Conservation (phyloP, 2,113 vertebrate species). For the Prochilodus magdalenae region DNA sequence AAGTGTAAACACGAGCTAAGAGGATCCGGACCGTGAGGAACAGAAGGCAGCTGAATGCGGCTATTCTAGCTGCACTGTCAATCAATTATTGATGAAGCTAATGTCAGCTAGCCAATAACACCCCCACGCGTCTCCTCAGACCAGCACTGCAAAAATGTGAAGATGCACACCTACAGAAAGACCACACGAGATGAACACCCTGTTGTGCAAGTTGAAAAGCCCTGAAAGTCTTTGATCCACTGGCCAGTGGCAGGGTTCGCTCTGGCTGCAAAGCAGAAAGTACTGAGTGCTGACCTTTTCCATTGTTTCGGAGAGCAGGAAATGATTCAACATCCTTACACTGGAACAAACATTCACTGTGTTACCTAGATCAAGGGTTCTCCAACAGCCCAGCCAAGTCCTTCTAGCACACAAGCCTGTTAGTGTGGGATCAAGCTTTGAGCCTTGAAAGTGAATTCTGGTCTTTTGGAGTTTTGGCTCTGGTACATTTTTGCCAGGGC, state of each 20-base stretch:
- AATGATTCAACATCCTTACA: constrained; percentile 29
- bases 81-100: constrained; percentile 51
- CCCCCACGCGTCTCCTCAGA: neutral
- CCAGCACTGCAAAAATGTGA: neutral
- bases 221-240: constrained; percentile 8
- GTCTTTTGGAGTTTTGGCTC: neutral
- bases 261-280: neutral
- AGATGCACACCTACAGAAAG: neutral
- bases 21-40: neutral
- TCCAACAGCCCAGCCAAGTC: neutral
- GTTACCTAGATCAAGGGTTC: neutral
- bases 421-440: neutral
- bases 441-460: neutral
- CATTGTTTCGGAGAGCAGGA: constrained; percentile 44
- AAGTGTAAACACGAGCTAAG: constrained; percentile 13
- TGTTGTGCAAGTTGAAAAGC: neutral
- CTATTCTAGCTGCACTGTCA: constrained; percentile 33
- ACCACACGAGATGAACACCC: too few relatives aligned
- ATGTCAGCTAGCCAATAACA: constrained; percentile 22
- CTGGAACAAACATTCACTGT: constrained; percentile 15
- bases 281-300: constrained; percentile 1
- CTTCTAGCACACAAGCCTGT: neutral
- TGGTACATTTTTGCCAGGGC: too few relatives aligned
- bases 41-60: constrained; percentile 12
- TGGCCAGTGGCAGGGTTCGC: neutral